These are phyloP conservation scores for Lasioglossum pauxillum DNA, from an alignment of 2,888 invertebrate species.

Conservation along the genomic window DNA sequence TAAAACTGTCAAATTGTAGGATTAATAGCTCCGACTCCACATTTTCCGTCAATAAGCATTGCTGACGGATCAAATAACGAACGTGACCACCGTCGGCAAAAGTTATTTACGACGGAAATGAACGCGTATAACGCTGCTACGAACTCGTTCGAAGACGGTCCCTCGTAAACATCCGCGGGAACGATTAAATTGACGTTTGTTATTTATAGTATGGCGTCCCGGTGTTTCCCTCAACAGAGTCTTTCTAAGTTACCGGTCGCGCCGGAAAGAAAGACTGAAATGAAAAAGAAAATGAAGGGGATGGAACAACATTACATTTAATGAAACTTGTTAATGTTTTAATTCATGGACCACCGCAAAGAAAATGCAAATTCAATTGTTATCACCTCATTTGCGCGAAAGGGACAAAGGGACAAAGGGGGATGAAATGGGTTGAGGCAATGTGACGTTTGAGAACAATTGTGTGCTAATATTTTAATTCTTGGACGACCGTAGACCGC, in stretches of 20 bases:
- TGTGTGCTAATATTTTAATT: too few relatives aligned
- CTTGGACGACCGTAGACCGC: not conserved
- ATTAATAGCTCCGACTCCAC: not conserved
- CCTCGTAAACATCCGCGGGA: not conserved
- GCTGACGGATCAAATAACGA: not conserved
- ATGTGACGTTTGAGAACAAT: too few relatives aligned
- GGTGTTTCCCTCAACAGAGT: not conserved
- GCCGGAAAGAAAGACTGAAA: too few relatives aligned
- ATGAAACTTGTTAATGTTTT: too few relatives aligned
- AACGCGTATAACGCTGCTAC: not conserved
- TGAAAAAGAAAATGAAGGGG: too few relatives aligned
- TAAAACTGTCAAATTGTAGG: too few relatives aligned
- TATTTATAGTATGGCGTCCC: constrained; percentile 1
- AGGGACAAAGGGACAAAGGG: too few relatives aligned
- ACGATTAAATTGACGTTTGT: not conserved
- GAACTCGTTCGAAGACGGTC: not conserved
- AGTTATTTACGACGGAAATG: not conserved
- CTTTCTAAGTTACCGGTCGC: not conserved
- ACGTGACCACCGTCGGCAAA: not conserved
- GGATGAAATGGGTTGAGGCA: too few relatives aligned
- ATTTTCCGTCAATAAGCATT: not conserved
- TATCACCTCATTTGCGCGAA: too few relatives aligned
- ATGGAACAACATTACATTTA: too few relatives aligned
- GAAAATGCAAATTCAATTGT: too few relatives aligned
- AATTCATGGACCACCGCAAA: too few relatives aligned